Evolutionary conservation across 2,797 vertebrate species (phyloP).

Genomic region (Galago senegalensis): DNA sequence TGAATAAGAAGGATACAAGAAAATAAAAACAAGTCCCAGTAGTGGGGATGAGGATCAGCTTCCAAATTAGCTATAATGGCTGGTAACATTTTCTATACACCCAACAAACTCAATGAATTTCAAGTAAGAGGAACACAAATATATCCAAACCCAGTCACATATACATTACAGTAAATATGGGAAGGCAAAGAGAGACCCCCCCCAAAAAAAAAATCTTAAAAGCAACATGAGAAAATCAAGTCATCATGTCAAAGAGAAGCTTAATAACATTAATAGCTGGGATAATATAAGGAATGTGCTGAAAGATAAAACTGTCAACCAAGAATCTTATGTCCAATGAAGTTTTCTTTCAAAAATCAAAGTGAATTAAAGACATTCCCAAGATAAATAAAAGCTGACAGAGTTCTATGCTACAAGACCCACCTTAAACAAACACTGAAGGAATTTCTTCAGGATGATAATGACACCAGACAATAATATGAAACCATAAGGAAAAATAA

Average conservation of each 20-base stretch:
- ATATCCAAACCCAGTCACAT: neutral
- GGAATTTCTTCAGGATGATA: neutral
- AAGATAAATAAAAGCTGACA: constrained; percentile 11
- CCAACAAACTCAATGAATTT: neutral
- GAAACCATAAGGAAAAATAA: neutral
- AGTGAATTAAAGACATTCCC: neutral
- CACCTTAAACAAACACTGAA: constrained; percentile 24
- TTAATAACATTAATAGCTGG: neutral
- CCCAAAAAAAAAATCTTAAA: constrained; percentile 14
- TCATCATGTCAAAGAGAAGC: neutral
- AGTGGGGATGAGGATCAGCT: no score
- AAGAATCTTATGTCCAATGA: neutral
- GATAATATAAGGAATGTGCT: neutral
- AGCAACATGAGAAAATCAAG: neutral
- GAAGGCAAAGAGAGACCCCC: neutral
- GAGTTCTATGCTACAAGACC: neutral
- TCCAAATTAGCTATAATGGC: neutral
- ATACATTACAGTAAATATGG: neutral
- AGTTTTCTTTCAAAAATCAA: neutral
- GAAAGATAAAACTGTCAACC: neutral
- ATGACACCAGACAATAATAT: neutral
- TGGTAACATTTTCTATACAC: neutral
- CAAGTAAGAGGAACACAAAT: neutral
- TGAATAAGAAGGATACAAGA: neutral
- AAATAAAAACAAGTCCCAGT: neutral